phyloP scores from a whole-genome alignment of 2,113 vertebrate genomes.

The Bufo gargarizans region DNA sequence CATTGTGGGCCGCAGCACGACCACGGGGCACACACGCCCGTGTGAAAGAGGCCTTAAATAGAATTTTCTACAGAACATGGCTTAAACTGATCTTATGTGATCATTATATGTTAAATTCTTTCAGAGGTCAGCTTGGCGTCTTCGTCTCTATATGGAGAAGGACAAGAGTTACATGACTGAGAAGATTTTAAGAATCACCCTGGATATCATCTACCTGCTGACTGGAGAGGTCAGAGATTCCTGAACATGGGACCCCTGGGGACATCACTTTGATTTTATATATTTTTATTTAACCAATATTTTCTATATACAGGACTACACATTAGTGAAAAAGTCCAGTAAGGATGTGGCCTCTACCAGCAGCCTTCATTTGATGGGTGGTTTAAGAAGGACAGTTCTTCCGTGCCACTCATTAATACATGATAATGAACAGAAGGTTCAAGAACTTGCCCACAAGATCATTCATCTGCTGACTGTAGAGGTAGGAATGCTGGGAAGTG shows the following conservation, averaged over 20 bases:
- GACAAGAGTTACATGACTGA: not conserved
- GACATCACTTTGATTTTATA: too few species aligned
- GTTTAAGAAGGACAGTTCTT: not conserved
- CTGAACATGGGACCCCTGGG: not conserved
- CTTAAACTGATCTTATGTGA: not conserved
- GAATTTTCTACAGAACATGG: too few species aligned
- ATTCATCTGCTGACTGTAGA: not conserved
- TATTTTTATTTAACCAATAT: not conserved
- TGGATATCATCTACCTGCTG: slow-evolving; percentile 13
- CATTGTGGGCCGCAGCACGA: too few species aligned
- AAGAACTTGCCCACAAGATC: not conserved
- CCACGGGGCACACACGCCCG: too few species aligned
- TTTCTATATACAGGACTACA: not conserved
- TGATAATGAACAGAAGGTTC: slow-evolving; percentile 6
- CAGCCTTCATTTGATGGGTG: not conserved
- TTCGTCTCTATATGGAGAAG: not conserved
- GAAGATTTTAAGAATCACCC: not conserved
- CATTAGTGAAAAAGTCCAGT: not conserved
- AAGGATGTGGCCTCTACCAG: not conserved
- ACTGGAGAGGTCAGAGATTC: slow-evolving; percentile 15
- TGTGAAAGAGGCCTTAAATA: too few species aligned
- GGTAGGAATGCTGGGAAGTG: not conserved
- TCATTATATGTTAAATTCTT: not conserved
- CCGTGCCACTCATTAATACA: not conserved
- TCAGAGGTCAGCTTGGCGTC: not conserved